A percentile compares a stretch with the other conserved stretches of the same genome.
phyloP scores from a whole-genome alignment of 2,797 vertebrate species.

The Enteromius afrohamiltoni region DNA sequence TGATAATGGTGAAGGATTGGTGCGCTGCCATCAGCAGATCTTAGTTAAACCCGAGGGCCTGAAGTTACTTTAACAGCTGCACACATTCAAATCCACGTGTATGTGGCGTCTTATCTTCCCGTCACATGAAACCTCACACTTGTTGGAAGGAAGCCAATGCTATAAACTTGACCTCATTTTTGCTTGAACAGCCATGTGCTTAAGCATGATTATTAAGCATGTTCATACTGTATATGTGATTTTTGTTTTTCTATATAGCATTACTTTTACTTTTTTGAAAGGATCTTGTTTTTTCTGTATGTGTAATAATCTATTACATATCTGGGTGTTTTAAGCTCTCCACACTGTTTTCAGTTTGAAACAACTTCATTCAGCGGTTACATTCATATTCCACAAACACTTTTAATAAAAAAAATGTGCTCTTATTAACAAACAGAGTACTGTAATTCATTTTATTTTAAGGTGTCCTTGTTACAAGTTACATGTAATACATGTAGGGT shows the following conservation, averaged over 20 bases:
- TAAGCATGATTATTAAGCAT: not conserved
- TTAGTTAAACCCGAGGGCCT: not conserved
- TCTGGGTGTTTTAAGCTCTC: not conserved
- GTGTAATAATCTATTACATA: not conserved
- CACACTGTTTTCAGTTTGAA: not conserved
- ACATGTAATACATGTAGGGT: too few relatives aligned
- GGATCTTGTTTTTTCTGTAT: not conserved
- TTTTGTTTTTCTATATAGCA: not conserved
- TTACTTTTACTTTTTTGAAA: not conserved
- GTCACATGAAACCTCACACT: conserved; percentile 12
- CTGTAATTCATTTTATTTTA: not conserved
- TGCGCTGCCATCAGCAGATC: conserved; percentile 42
- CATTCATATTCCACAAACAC: not conserved
- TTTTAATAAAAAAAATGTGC: not conserved
- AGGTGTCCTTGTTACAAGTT: too few relatives aligned
- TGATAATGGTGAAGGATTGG: conserved; percentile 34
- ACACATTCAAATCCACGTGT: not conserved
- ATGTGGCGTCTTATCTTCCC: not conserved
- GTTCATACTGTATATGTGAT: not conserved
- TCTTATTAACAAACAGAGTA: not conserved
- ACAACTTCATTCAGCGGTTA: not conserved
- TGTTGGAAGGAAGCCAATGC: not conserved
- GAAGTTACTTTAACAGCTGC: not conserved
- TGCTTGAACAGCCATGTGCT: not conserved
- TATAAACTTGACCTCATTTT: not conserved